Conservation (phyloP, 2,888 invertebrate species). For the Prionchulus punctatus region DNA sequence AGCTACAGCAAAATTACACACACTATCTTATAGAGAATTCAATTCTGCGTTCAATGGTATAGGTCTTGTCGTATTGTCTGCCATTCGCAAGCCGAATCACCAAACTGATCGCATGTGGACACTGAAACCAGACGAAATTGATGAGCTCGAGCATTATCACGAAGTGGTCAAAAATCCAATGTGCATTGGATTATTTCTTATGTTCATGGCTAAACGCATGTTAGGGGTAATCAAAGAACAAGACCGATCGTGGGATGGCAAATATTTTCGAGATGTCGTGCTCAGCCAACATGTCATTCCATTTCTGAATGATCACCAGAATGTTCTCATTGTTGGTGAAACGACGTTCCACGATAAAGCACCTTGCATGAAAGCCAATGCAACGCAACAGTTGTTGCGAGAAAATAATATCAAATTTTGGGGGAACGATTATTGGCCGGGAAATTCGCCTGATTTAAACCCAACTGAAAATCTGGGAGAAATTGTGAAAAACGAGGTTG, state of each 20-base stretch:
- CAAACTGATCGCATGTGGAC: background rate
- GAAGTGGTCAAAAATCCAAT: background rate
- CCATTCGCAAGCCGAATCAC: background rate
- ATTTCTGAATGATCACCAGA: background rate
- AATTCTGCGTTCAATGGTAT: too few species aligned
- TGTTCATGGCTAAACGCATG: background rate
- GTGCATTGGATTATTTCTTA: background rate
- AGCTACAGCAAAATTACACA: too few species aligned
- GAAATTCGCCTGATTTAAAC: background rate
- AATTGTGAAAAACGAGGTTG: too few species aligned
- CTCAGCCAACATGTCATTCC: background rate
- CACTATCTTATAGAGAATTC: too few species aligned
- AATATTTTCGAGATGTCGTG: background rate
- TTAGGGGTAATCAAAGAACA: background rate
- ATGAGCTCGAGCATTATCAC: background rate
- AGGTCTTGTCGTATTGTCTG: too few species aligned
- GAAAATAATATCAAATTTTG: background rate
- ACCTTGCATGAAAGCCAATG: background rate
- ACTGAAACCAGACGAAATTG: background rate
- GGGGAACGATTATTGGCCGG: background rate
- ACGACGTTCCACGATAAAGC: background rate
- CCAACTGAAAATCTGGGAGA: background rate
- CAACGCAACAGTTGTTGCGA: background rate
- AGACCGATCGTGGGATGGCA: background rate
- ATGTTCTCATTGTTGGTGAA: background rate